Evolutionary conservation across 2,797 vertebrate genomes (phyloP), one percentile per base, ranked within the genome.

Genomic region (Garrulus glandarius): DNA sequence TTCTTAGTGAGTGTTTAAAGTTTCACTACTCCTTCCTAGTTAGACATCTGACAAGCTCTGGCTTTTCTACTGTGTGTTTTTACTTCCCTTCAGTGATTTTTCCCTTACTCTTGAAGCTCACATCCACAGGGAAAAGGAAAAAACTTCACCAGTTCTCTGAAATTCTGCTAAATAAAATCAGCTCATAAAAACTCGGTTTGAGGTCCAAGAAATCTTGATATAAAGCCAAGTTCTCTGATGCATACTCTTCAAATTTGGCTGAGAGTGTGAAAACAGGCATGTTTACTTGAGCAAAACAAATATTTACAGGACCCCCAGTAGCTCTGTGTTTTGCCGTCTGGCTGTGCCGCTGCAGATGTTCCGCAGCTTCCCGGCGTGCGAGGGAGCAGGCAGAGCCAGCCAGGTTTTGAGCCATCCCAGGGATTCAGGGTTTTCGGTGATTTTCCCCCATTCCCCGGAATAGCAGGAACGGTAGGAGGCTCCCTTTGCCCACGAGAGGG

Each of bases 401-500:
- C 19, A 3, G 29, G 29, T n/a, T 9, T 39, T 23, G 22, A 49
- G 24, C n/a, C 18, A 34, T 10, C 24, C 5, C 18, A 11, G 7
- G 24, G 3, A 27, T 21, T 36, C 13, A 9, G 17, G 1, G 0
- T 22, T 41, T 41, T 19, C 7, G 17, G 34, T 46, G 26, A 15
- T 75, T 41, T 36, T 26, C 59, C 32, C 13, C 5, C 4, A 3
- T 3, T 15, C 9, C 11, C 10, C 26, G 0, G 24, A 17, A 2
- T 0, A 11, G 64, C 27, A 1, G 9, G 10, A 13, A 0, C 6
- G 7, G 11, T 4, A 57, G 5, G 2, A 23, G 23, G 67, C 27
- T 55, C 6, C 1, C 18, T 71, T 0, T 7, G 9, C 77, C 87
- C 97, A 24, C 61, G 76, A 96, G 98, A 71, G 96, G 96, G 95